These are phyloP conservation scores for Sarcophaga peregrina DNA, from an alignment of 1,140 invertebrate genomes.

Conservation along the genomic window DNA sequence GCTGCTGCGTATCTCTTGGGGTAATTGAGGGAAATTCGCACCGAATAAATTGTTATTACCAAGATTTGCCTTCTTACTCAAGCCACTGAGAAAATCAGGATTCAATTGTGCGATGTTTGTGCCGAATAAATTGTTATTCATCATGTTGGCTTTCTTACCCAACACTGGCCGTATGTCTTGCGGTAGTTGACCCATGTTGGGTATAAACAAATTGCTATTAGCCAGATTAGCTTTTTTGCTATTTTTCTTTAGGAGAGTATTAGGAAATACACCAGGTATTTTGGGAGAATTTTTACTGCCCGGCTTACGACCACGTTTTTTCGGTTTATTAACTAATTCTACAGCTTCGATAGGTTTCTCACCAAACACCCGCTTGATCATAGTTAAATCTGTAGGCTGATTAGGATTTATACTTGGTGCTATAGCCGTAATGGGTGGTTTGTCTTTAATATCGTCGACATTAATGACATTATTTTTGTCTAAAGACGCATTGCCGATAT, in stretches of 20 bases:
- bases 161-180: background rate
- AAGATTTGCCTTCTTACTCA: constrained; percentile 36
- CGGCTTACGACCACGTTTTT: constrained; percentile 60
- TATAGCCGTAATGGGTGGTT: background rate
- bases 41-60: constrained; percentile 13
- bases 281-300: constrained; percentile 55
- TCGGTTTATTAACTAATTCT: constrained; percentile 49
- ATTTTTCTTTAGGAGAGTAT: constrained; percentile 36
- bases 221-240: constrained; percentile 38
- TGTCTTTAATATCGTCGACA: background rate
- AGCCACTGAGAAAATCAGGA: background rate
- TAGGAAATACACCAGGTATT: background rate
- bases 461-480: background rate
- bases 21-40: background rate
- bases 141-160: background rate
- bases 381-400: background rate
- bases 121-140: too few species aligned
- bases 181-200: constrained; percentile 4
- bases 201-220: constrained; percentile 1
- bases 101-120: too few species aligned
- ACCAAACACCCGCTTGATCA: background rate
- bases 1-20: background rate
- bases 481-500: background rate
- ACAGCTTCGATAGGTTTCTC: background rate
- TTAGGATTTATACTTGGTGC: background rate